Percentiles rank a stretch among this genome's conserved stretches.
These are phyloP conservation scores for Orcinus orca DNA, from an alignment of 2,113 vertebrate genomes.

Conservation along the genomic window DNA sequence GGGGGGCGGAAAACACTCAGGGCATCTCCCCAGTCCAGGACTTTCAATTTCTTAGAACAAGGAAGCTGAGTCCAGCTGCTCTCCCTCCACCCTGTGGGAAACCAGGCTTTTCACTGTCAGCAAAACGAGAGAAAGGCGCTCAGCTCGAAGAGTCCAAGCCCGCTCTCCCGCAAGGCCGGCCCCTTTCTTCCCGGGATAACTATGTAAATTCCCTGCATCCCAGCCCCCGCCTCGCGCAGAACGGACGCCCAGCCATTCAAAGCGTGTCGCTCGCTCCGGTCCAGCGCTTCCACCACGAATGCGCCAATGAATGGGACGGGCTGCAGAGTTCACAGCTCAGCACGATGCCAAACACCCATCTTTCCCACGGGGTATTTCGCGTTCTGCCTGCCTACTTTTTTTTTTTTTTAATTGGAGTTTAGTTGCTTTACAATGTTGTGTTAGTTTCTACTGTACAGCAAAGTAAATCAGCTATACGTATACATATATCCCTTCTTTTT, in stretches of 20 bases:
- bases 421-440: too few species aligned
- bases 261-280: not conserved
- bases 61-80: not conserved
- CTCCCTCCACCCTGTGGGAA: constrained; percentile 33
- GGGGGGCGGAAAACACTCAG: not conserved
- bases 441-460: too few species aligned
- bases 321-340: not conserved
- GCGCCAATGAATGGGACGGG: constrained; percentile 30
- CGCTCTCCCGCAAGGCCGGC: not conserved
- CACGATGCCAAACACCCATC: not conserved
- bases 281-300: constrained; percentile 46
- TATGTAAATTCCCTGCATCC: constrained; percentile 16
- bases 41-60: constrained; percentile 66
- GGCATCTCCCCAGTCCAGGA: not conserved
- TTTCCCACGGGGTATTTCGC: constrained; percentile 39
- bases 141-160: not conserved
- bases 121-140: not conserved
- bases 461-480: too few species aligned
- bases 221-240: not conserved
- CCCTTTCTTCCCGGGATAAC: not conserved
- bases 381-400: not conserved
- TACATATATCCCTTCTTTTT: too few species aligned
- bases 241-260: constrained; percentile 16
- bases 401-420: too few species aligned
- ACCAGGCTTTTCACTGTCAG: not conserved